A percentile compares a stretch with the other conserved stretches of the same genome.
phyloP scores from a whole-genome alignment of 2,113 vertebrate genomes.

The Porphyrio hochstetteri region DNA sequence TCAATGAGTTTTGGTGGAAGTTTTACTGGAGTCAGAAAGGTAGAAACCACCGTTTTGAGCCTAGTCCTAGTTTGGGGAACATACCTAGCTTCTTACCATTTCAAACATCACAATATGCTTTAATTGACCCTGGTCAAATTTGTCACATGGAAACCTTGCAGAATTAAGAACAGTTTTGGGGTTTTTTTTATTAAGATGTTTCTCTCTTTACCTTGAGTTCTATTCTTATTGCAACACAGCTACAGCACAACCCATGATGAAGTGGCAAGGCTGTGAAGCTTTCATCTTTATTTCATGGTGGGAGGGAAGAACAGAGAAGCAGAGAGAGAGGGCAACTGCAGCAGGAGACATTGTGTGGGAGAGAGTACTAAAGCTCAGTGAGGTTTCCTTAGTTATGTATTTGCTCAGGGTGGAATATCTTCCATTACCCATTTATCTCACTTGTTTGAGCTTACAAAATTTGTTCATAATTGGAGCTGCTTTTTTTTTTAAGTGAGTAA shows the following conservation, averaged over 20 bases:
- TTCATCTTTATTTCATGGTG: background rate
- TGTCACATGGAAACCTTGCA: background rate
- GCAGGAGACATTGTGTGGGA: background rate
- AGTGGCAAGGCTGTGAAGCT: background rate
- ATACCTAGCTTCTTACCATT: background rate
- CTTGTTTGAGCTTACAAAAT: background rate
- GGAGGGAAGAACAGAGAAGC: background rate
- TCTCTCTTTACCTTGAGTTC: background rate
- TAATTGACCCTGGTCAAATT: background rate
- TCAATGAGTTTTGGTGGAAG: background rate
- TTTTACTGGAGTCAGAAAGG: background rate
- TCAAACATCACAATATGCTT: background rate
- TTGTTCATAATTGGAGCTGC: background rate
- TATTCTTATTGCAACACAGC: background rate
- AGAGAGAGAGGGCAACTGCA: background rate
- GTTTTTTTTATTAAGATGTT: background rate
- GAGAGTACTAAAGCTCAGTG: background rate
- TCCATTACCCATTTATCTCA: background rate
- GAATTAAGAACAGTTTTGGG: background rate
- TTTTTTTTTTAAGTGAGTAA: background rate
- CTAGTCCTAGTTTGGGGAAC: background rate
- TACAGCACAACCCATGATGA: background rate
- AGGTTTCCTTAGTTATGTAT: background rate
- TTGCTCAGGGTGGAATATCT: background rate
- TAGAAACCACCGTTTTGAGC: background rate